Evolutionary conservation across 2,113 vertebrate species (phyloP).

Genomic region (Buteo buteo): DNA sequence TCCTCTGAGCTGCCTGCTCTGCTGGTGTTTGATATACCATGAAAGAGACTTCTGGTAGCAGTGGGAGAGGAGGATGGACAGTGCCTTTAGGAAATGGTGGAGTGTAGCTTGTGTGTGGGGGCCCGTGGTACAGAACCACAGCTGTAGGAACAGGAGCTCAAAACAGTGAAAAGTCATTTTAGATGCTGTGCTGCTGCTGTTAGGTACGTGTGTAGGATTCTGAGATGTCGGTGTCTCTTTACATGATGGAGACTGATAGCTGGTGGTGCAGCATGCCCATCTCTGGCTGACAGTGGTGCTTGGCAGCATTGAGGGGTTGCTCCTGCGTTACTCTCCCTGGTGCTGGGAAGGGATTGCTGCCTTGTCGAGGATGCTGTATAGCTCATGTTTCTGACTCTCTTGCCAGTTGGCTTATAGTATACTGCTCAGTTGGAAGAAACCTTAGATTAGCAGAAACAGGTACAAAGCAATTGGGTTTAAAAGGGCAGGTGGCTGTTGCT

Average conservation of each 20-base stretch:
- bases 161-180: neutral
- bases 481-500: neutral
- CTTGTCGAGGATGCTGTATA: neutral
- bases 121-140: neutral
- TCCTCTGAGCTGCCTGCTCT: neutral
- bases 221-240: neutral
- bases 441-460: neutral
- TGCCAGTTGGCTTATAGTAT: neutral
- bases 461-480: neutral
- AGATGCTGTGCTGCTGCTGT: neutral
- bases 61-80: neutral
- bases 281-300: neutral
- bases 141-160: neutral
- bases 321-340: neutral
- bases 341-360: neutral
- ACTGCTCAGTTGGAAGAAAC: neutral
- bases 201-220: neutral
- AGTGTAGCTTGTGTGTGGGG: neutral
- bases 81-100: neutral
- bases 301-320: neutral
- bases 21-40: neutral
- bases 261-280: fast-evolving
- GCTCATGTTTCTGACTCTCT: neutral
- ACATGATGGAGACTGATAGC: neutral
- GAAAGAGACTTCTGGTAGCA: neutral